Evolutionary conservation across 2,888 invertebrate species (phyloP), one percentile per base, ranked within the genome.

Genomic region (Drosophila maculinotata): DNA sequence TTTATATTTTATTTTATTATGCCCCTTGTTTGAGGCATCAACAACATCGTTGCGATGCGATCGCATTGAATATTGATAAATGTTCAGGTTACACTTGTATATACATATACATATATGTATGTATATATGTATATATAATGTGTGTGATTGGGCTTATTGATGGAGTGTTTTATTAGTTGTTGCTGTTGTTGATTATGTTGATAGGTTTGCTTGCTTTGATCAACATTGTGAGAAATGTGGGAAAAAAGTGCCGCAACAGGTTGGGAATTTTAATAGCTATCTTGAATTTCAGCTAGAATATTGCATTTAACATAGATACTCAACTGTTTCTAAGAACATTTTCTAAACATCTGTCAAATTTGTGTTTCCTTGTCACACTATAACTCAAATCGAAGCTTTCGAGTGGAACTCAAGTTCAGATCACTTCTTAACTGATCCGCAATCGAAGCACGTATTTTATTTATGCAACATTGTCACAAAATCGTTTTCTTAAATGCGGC

Each of bases 21-120:
- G 26, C 26, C 2, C 10, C n/a, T 35, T 15, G 35, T 28, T 44
- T 23, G 53, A 35, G 33, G 36, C 47, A 56, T 67, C 49, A 52
- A 58, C 23, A 64, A 58, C 23, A 64, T 57, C 45, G 64, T n/a
- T 56, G 54, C 31, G 58, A n/a, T 56, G 62, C 45, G 67, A 75
- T 79, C 79, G 47, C 64, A 62, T 74, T 54, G 76, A 69, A 65
- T 72, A 54, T 67, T 69, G 69, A 72, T 69, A 58, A 54, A 70
- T 47, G 62, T 60, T 36, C 23, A 63, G 8, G 57, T 54, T 59
- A 53, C 20, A 20, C 4, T 2, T 20, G 20, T 20, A 20, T 20
- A 20, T 20, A 20, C 20, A 20, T 2, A 20, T 20, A 20, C 4
- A 20, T 4, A 20, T 20, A 20, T 20, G 42, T 69, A 57, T 44